phyloP scores from a whole-genome alignment of 2,888 invertebrate genomes.

The Nephrotoma flavescens region DNA sequence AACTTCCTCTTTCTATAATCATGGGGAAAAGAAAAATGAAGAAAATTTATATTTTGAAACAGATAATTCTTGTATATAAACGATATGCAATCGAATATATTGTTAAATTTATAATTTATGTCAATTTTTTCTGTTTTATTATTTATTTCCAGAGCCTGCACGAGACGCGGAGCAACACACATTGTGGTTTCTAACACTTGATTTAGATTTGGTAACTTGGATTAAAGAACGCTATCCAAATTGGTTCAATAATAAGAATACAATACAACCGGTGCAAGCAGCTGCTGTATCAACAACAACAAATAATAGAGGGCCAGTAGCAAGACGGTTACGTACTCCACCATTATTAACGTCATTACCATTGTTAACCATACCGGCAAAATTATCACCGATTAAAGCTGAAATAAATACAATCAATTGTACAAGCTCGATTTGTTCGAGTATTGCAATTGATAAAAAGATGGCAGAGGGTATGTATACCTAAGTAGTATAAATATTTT shows the following conservation, averaged over 20 bases:
- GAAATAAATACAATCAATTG: slow-evolving; percentile 1
- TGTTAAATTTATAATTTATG: neutral
- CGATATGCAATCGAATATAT: neutral
- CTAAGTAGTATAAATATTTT: neutral
- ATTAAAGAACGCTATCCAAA: slow-evolving; percentile 84
- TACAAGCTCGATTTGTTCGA: neutral
- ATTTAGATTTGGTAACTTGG: slow-evolving; percentile 83
- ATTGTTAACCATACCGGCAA: neutral
- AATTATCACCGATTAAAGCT: neutral
- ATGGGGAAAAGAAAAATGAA: neutral
- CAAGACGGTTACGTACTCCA: slow-evolving; percentile 9
- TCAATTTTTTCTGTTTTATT: neutral
- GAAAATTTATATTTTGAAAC: neutral
- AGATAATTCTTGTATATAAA: neutral
- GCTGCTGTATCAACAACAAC: slow-evolving; percentile 15
- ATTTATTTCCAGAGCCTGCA: slow-evolving; percentile 50
- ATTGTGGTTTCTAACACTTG: slow-evolving; percentile 85
- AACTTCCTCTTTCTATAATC: slow-evolving; percentile 5
- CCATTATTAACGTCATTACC: neutral
- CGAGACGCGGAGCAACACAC: slow-evolving; percentile 59
- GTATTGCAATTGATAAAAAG: slow-evolving; percentile 28
- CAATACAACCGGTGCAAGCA: slow-evolving; percentile 25
- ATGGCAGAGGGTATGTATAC: slow-evolving; percentile 29
- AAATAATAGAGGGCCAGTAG: slow-evolving; percentile 9
- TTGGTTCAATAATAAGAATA: slow-evolving; percentile 61